Percentiles rank a stretch among this genome's conserved stretches.
These are phyloP conservation scores for Sphecodes monilicornis DNA, from an alignment of 2,888 invertebrate species.

Conservation along the genomic window DNA sequence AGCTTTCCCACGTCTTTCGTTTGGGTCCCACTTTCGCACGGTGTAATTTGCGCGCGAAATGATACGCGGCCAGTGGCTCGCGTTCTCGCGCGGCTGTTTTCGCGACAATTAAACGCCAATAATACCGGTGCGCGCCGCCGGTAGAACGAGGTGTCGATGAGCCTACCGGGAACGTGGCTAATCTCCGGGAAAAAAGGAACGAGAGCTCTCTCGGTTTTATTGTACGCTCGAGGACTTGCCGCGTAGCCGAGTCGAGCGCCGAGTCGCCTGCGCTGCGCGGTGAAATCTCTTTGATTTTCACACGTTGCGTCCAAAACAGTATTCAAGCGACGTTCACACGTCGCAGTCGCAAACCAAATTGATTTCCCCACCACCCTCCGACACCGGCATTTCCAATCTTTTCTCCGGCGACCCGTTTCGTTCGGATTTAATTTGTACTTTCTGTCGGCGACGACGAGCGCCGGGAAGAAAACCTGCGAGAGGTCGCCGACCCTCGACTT, in stretches of 20 bases:
- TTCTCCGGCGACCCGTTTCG: background rate
- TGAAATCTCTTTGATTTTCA: constrained; percentile 57
- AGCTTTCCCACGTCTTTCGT: constrained; percentile 48
- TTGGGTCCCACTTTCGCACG: constrained; percentile 46
- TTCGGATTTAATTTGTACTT: constrained; percentile 2
- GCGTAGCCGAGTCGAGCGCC: background rate
- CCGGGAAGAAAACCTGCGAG: background rate
- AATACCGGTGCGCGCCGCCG: constrained; percentile 1
- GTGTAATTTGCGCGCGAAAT: constrained; percentile 39
- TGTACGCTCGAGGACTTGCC: constrained; percentile 33
- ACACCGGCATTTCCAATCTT: background rate
- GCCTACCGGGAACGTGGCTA: constrained; percentile 28
- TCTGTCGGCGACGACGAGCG: background rate
- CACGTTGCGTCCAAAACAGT: constrained; percentile 55
- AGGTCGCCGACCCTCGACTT: constrained; percentile 1
- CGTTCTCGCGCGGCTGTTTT: constrained; percentile 9
- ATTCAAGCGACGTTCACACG: constrained; percentile 50
- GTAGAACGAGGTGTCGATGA: constrained; percentile 35
- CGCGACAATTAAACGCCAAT: constrained; percentile 54
- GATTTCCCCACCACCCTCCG: constrained; percentile 22
- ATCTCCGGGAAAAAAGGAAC: constrained; percentile 36
- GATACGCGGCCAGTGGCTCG: constrained; percentile 16
- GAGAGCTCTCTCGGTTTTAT: constrained; percentile 15
- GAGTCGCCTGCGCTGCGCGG: constrained; percentile 11
- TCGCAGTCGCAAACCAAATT: constrained; percentile 43